Evolutionary conservation across 2,888 invertebrate species (phyloP), one percentile per base, ranked within the genome.

Genomic region (Pherbina coryleti): DNA sequence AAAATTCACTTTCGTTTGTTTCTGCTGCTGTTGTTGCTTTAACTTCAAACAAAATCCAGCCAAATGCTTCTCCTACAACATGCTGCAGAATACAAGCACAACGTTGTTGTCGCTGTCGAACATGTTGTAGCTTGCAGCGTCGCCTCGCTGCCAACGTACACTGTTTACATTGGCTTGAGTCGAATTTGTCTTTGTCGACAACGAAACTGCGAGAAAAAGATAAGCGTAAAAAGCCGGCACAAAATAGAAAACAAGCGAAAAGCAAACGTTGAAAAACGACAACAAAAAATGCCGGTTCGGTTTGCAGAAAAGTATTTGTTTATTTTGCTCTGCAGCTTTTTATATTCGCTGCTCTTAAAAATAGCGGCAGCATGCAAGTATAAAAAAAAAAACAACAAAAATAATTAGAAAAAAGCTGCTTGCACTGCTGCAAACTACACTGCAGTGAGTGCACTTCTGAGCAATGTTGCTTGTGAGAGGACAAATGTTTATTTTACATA

Each of bases 201-300:
- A 37, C 67, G 66, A 66, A 67, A 34, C 44, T n/a, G 34, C 37
- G 67, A 34, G 67, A 67, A 67, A 17, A 37, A 67, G 67, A 67
- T 9, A 67, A 37, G 37, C 8, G 14, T 28, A 37, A 67, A 67
- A 67, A 44, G 67, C 67, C 67, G 67, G 37, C 67, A 67, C 31
- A 22, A 67, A 67, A 44, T 44, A 44, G n/a, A n/a, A 55, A 55
- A 51, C 51, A 51, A 51, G 28, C 25, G 51, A 51, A 51, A 69
- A 5, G 25, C 25, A 11, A 31, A 34, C 64, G 25, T 28, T 66
- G 25, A 49, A 79, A 79, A 79, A 78, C 79, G 79, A 79, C 79
- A 80, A 80, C 79, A 81, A 80, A 79, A 80, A 81, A 75, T 80
- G 79, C 81, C 80, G 80, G 81, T 78, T 78, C 75, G 60, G 34